Percentiles rank a stretch among this genome's conserved stretches.
These are phyloP conservation scores for Mirza zaza DNA, from an alignment of 2,113 vertebrate genomes.

Conservation along the genomic window DNA sequence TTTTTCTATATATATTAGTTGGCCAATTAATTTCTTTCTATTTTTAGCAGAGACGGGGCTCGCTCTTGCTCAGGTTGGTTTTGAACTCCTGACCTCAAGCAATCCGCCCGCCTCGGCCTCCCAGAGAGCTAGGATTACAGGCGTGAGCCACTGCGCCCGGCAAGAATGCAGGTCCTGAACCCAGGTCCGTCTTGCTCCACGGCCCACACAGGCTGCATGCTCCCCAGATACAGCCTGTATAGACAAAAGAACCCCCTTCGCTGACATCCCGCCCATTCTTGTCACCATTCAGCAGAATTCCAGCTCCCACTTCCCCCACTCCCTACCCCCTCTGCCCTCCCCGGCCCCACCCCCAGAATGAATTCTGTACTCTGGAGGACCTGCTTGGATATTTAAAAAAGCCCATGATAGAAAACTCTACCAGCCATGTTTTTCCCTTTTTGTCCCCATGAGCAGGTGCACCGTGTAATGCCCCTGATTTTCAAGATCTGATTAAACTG, in stretches of 20 bases:
- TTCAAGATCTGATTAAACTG: constrained; percentile 83
- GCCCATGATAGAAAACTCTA: constrained; percentile 25
- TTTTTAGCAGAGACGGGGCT: no score
- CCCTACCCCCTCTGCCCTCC: no score
- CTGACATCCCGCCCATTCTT: neutral
- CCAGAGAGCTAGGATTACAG: no score
- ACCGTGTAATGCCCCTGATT: constrained; percentile 77
- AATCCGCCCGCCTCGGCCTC: no score
- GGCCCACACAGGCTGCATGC: fast-evolving
- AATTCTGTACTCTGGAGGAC: constrained; percentile 36
- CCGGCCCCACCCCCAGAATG: neutral
- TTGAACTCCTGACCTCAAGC: no score
- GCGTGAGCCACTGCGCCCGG: no score
- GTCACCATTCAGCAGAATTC: constrained; percentile 48
- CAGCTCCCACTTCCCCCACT: neutral
- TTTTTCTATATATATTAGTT: no score
- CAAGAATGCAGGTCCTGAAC: neutral
- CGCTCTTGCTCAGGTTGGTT: no score
- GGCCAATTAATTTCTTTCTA: no score
- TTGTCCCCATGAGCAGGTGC: constrained; percentile 78
- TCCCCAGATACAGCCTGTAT: neutral
- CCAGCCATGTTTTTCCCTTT: constrained; percentile 40
- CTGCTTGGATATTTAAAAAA: constrained; percentile 59
- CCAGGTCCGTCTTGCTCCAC: neutral
- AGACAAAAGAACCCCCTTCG: constrained; percentile 11